Evolutionary conservation across 2,888 invertebrate genomes (phyloP), one percentile per base, ranked within the genome.

Genomic region (Xestia xanthographa): DNA sequence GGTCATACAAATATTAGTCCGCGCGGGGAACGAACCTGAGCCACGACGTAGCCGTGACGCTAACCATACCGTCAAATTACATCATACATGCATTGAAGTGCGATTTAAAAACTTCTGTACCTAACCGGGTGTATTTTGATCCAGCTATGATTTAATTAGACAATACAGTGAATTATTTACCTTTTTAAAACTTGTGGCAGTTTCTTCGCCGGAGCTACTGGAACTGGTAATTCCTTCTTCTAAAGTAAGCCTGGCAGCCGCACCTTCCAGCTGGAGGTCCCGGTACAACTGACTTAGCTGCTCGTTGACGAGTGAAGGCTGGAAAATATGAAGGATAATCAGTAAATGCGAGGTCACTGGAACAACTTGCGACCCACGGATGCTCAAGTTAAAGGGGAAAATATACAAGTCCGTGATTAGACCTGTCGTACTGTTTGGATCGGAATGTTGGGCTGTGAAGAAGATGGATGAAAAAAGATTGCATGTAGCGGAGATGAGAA

Each of bases 251-350:
- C 97, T 96, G 0, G 97, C 93, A 0, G 97, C 95, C 11, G 97
- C 95, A 0, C 97, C 97, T 86, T 97, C 97, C n/a, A 97, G 88
- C 85, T 98, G 97, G 88, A 98, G 94, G 87, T 98, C 98, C 50
- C 97, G 87, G 89, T 98, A 98, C 8, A 98, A 93, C 88, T 98
- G 98, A 56, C 95, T 96, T 38, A 98, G 92, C 92, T 98, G 98
- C 74, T 98, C 98, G 89, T 98, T 98, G 1, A 98, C 98, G 86
- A 98, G 86, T 2, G 95, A 87, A 0, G 98, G 97, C 97, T 98
- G 95, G 0, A 72, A 77, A n/a, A 22, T 14, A 45, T 14, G 2
- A 68, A 60, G 22, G 26, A 50, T 41, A 34, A 34, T 34, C 34
- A 34, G 34, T 34, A 34, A 34, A 34, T 34, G 34, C 34, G 34